A percentile compares a stretch with the other conserved stretches of the same genome.
Conservation (phyloP, 2,797 vertebrate genomes). For the Cryptoprocta ferox region DNA sequence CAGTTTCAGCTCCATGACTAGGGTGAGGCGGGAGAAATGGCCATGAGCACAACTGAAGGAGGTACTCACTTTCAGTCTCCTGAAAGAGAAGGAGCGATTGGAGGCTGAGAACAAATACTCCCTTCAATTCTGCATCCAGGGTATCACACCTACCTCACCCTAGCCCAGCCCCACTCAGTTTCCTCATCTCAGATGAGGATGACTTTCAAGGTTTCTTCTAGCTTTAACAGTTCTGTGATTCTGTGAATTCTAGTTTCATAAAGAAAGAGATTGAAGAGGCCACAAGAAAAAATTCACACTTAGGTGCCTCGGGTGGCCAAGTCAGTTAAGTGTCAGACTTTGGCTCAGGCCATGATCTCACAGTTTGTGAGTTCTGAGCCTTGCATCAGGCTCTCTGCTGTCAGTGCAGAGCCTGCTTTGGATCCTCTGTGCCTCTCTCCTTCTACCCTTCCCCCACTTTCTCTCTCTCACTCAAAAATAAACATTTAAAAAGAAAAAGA, state of each 20-base stretch:
- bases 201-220: background rate
- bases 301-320: background rate
- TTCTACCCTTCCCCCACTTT: too few species aligned
- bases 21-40: background rate
- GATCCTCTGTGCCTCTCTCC: too few species aligned
- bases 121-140: background rate
- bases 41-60: background rate
- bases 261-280: conserved; percentile 11
- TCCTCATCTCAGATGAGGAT: background rate
- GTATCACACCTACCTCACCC: too few species aligned
- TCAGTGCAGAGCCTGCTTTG: too few species aligned
- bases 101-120: background rate
- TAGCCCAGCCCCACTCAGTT: background rate
- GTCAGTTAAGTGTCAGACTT: too few species aligned
- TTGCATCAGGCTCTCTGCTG: too few species aligned
- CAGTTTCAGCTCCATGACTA: background rate
- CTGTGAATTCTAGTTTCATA: background rate
- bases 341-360: too few species aligned
- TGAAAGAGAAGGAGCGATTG: accelerated
- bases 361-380: too few species aligned
- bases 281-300: background rate
- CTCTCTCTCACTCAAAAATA: too few species aligned
- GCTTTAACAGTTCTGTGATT: conserved; percentile 8
- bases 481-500: background rate
- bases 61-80: too few species aligned